These are phyloP conservation scores for Neoscelio sp. DNA, from an alignment of 2,888 invertebrate species.

Conservation along the genomic window DNA sequence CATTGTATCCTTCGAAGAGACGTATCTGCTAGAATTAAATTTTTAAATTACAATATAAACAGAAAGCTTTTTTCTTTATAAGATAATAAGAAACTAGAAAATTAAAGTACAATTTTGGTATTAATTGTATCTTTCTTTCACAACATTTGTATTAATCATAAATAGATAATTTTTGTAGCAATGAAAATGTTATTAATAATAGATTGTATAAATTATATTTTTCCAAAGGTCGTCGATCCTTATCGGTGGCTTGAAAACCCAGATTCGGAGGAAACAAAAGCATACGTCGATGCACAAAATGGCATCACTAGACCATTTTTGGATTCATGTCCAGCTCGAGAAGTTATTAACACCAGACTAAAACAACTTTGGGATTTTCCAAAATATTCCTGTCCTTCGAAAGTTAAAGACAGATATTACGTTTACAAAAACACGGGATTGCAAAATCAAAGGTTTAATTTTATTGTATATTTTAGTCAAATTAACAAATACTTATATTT, in stretches of 20 bases:
- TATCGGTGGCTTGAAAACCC: conserved; percentile 99
- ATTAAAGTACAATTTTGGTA: too few relatives aligned
- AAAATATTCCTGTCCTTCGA: conserved; percentile 95
- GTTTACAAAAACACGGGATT: conserved; percentile 97
- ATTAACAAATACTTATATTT: not conserved
- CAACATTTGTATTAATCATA: too few relatives aligned
- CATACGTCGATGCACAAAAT: conserved; percentile 96
- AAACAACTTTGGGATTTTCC: conserved; percentile 98
- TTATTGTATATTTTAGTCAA: not conserved
- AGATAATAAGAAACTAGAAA: too few relatives aligned
- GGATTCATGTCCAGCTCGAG: conserved; percentile 89
- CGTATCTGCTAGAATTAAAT: too few relatives aligned
- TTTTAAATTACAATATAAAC: too few relatives aligned
- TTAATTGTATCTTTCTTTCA: too few relatives aligned
- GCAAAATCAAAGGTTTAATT: conserved; percentile 95
- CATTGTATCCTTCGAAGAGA: too few relatives aligned
- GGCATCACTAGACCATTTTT: conserved; percentile 93
- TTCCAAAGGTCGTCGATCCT: too few relatives aligned
- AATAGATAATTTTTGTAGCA: too few relatives aligned
- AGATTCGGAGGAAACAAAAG: conserved; percentile 94
- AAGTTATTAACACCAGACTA: conserved; percentile 90
- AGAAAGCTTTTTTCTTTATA: too few relatives aligned
- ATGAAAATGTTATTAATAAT: too few relatives aligned
- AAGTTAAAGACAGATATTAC: conserved; percentile 93
- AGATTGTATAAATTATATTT: too few relatives aligned